A percentile compares a stretch with the other conserved stretches of the same genome.
Evolutionary conservation across 2,113 vertebrate species (phyloP).

Genomic region (Chroicocephalus ridibundus): DNA sequence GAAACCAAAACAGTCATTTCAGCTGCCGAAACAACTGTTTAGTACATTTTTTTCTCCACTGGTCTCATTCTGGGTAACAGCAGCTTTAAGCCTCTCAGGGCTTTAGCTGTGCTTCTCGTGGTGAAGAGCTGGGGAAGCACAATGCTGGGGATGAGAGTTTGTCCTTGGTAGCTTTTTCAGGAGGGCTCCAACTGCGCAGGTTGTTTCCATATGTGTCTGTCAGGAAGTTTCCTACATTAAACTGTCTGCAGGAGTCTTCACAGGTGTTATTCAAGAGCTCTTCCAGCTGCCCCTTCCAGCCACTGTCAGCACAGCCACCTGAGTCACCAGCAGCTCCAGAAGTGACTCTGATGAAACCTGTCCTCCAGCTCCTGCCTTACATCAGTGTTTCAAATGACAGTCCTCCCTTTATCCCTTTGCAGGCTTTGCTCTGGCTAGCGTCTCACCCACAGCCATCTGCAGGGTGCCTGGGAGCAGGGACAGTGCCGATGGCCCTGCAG

Average conservation of each 20-base stretch:
- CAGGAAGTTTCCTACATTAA: neutral
- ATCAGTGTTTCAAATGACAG: neutral
- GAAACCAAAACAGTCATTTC: slow-evolving; percentile 27
- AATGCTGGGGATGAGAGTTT: neutral
- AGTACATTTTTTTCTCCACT: neutral
- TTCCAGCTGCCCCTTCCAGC: neutral
- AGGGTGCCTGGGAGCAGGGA: neutral
- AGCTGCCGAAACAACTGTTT: neutral
- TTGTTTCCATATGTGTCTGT: neutral
- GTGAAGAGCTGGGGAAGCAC: neutral
- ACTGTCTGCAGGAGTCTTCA: neutral
- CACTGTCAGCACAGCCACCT: rapidly evolving
- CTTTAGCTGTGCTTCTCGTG: neutral
- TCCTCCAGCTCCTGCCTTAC: neutral
- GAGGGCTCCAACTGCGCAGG: neutral
- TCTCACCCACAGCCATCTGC: neutral
- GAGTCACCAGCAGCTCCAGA: neutral
- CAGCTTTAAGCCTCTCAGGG: neutral
- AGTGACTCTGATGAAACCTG: neutral
- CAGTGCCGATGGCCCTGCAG: neutral
- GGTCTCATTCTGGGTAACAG: neutral
- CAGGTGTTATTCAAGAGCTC: neutral
- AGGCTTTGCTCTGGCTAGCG: neutral
- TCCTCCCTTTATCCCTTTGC: neutral
- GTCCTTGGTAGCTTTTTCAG: neutral